Base-by-base conservation (phyloP, 2,888 invertebrate genomes). In the Drosophila meridiana region DNA sequence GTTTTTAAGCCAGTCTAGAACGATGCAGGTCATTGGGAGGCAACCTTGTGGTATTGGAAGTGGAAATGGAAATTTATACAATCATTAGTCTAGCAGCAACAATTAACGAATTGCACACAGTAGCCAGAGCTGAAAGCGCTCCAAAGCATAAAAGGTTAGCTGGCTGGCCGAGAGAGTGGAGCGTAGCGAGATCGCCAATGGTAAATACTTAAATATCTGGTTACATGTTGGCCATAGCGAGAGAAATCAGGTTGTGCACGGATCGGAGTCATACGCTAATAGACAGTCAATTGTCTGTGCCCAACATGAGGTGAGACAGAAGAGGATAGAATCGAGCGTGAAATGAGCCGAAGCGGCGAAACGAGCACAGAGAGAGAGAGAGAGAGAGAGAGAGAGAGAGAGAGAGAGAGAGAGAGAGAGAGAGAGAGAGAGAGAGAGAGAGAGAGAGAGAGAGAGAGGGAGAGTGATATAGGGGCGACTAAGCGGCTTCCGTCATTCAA, bases 201-300 rank as follows among this genome's bases (percentile, higher is more conserved):
- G 50, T 26, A 58, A 61, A 58, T 36, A 32, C 34, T 30, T 38
- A 28, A 50, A 40, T 55, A 50, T 74, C 66, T 64, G 14, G 26
- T 72, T 55, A 59, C 42, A 56, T 47, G 65, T 20, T 62, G 55
- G 60, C 47, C 55, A 56, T 58, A 59, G 20, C 20, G 73, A 78
- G 82, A 76, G 82, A 86, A 85, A 87, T 77, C 85, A 82, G 86
- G 87, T 80, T 86, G 78, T 61, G 57, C 59, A 43, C 45, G 70
- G 73, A 84, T 83, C 85, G 69, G 65, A 80, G 76, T 82, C 78
- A 81, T 79, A 80, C 75, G 80, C 75, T 59, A 74, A 78, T 80
- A 83, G 76, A 76, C 64, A 48, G 75, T 68, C 82, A 83, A 74
- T 82, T 73, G 72, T 62, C 64, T 67, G 65, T 65, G 53, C 65